Evolutionary conservation across 2,888 invertebrate species (phyloP), one percentile per base, ranked within the genome.

Genomic region (Scaptomyza tumidula): DNA sequence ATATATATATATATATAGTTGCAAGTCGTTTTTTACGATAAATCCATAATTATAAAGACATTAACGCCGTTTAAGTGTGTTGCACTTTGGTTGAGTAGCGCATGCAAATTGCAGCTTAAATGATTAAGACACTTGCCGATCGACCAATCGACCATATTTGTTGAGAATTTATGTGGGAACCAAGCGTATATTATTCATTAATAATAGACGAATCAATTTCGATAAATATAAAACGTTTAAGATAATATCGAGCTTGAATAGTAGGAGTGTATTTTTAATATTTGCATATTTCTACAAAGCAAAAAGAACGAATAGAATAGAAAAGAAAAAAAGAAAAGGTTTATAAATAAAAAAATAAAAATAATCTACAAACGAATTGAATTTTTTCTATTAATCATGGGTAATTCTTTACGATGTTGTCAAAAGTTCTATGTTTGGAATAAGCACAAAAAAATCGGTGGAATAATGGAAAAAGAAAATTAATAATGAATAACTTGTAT

Each of bases 21-120:
- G 59, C 58, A 58, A 61, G 71, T 41, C 65, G 61, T 65, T 14
- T 6, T 39, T 13, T 13, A 5, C 13, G 4, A 4, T 35, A 67
- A 71, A 67, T 72, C 41, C 49, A 85, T 77, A 72, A 86, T 80
- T 86, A 86, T 77, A 72, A 71, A 71, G 71, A 64, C 74, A 77
- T 83, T 88, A 86, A 54, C 58, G 57, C 56, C 59, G 60, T 65
- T 68, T 66, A 69, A 63, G 46, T 65, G 64, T 19, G 33, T 41
- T 31, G 41, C 46, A 46, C 41, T 31, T 31, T 56, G 59, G 13
- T 43, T 35, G 43, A 54, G 19, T 35, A 39, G 16, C 27, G 33
- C 46, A 56, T 60, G 46, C 27, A 60, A 77, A 60, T 45, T 14
- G 39, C 53, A 19, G 44, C 49, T 46, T 48, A 14, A 48, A 64